A percentile compares a stretch with the other conserved stretches of the same genome.
Evolutionary conservation across 2,113 vertebrate genomes (phyloP).

Genomic region (Theristicus caerulescens): DNA sequence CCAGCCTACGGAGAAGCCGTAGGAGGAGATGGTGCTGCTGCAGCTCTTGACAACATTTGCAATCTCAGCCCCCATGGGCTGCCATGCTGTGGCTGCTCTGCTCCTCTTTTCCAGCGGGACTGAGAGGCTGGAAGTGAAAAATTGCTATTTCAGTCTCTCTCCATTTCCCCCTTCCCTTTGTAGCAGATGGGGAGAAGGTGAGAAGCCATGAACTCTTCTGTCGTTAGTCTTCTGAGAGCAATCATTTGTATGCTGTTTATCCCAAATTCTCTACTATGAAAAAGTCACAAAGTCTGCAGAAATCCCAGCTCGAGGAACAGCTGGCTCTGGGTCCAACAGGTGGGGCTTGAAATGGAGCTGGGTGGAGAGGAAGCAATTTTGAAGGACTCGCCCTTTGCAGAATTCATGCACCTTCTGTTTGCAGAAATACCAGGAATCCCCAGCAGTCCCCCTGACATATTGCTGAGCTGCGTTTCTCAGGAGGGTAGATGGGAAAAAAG

Average conservation of each 20-base stretch:
- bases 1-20: not conserved
- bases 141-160: not conserved
- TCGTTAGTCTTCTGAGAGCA: not conserved
- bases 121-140: not conserved
- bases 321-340: not conserved
- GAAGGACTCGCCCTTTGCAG: not conserved
- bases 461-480: accelerated
- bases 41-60: not conserved
- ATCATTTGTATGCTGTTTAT: not conserved
- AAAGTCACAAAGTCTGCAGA: not conserved
- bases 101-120: not conserved
- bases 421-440: not conserved
- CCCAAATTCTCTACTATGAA: not conserved
- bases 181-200: conserved; percentile 6
- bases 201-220: not conserved
- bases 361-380: not conserved
- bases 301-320: not conserved
- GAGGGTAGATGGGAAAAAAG: not conserved
- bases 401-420: not conserved
- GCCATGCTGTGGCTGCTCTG: not conserved
- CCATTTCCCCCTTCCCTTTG: not conserved
- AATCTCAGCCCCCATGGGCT: not conserved
- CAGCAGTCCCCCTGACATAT: not conserved
- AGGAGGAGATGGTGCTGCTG: not conserved
- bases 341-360: not conserved